These are phyloP conservation scores for Elgaria multicarinata DNA, from an alignment of 2,113 vertebrate species.

Conservation along the genomic window DNA sequence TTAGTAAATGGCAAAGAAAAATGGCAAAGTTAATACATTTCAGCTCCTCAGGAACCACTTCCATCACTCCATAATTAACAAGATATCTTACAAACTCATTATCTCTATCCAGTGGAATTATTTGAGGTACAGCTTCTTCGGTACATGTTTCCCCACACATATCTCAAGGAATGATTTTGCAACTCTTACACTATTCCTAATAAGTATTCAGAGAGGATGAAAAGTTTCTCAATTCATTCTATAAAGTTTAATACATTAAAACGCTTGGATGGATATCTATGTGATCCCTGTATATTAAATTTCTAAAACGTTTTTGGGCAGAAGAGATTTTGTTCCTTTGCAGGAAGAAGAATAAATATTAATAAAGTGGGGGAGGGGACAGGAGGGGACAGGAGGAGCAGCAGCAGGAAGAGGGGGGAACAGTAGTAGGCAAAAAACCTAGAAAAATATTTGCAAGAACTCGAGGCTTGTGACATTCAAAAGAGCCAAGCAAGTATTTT, in stretches of 20 bases:
- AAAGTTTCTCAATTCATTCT: constrained; percentile 21
- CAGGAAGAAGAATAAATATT: background rate
- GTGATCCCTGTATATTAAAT: background rate
- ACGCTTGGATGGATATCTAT: constrained; percentile 5
- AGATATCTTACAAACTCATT: constrained; percentile 10
- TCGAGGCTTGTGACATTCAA: background rate
- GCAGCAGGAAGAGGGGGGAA: no score
- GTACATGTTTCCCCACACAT: background rate
- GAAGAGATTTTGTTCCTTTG: background rate
- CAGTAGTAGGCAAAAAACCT: background rate
- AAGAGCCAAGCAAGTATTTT: background rate
- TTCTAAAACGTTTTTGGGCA: constrained; percentile 15
- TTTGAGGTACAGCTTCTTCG: constrained; percentile 11
- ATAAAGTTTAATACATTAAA: constrained; percentile 30
- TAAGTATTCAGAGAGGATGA: constrained; percentile 9
- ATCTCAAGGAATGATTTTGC: background rate
- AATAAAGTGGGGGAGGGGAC: background rate
- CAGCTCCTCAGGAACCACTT: constrained; percentile 1
- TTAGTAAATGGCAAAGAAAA: constrained; percentile 25
- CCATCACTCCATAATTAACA: background rate
- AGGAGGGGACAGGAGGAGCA: background rate
- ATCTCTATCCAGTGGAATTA: constrained; percentile 9
- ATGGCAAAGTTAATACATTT: constrained; percentile 19
- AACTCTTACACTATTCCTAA: constrained; percentile 11
- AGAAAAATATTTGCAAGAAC: background rate